Evolutionary conservation across 2,797 vertebrate species (phyloP).

Genomic region (Fundulus diaphanus): DNA sequence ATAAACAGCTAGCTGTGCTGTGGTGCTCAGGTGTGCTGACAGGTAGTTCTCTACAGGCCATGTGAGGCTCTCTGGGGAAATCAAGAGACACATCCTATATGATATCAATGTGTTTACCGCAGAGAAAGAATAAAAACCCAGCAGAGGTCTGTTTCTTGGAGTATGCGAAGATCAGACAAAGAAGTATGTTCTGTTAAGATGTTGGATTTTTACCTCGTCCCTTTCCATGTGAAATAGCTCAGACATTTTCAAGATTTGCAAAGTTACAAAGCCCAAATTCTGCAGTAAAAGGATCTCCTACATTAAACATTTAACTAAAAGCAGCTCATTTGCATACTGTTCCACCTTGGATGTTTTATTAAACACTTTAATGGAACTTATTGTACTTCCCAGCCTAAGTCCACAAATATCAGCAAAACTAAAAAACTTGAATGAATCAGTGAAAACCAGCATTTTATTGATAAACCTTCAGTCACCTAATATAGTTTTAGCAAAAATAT

Average conservation of each 20-base stretch:
- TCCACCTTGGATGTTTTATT: too few relatives aligned
- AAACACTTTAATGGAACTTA: too few relatives aligned
- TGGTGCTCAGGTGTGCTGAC: constrained; percentile 83
- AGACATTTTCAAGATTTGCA: not conserved
- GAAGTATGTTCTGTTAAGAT: not conserved
- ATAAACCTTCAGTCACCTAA: not conserved
- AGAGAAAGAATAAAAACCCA: constrained; percentile 23
- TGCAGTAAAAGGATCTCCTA: not conserved
- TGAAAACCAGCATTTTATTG: not conserved
- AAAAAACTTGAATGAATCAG: not conserved
- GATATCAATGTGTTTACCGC: constrained; percentile 63
- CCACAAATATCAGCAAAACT: not conserved
- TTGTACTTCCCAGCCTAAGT: too few relatives aligned
- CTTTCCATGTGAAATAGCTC: not conserved
- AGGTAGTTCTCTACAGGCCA: constrained; percentile 73
- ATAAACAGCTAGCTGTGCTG: constrained; percentile 56
- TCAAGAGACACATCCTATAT: constrained; percentile 61
- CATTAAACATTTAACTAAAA: not conserved
- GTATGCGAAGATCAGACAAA: not conserved
- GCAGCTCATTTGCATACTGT: not conserved
- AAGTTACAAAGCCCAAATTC: not conserved
- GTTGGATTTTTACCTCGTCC: not conserved
- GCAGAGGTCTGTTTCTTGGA: constrained; percentile 27
- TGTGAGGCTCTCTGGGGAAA: constrained; percentile 73
- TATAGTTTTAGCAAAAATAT: too few relatives aligned